These are phyloP conservation scores for Jacana jacana DNA, from an alignment of 2,113 vertebrate species.

Conservation along the genomic window DNA sequence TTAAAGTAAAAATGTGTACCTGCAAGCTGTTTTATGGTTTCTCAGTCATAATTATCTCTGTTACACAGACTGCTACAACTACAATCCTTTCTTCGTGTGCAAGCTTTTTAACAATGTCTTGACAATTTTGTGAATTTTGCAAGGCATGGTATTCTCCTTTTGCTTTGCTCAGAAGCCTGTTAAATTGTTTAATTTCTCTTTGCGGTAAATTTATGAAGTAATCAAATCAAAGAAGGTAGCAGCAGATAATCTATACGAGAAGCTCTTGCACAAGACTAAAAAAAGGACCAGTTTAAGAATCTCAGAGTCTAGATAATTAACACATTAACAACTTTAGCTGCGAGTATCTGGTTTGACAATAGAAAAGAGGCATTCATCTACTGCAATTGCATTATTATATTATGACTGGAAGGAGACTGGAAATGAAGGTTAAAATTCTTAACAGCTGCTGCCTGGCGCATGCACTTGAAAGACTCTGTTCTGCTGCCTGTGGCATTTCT, in stretches of 20 bases:
- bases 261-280: constrained; percentile 16
- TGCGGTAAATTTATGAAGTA: constrained; percentile 61
- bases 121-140: constrained; percentile 67
- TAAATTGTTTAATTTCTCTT: constrained; percentile 71
- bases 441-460: constrained; percentile 66
- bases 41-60: constrained; percentile 78
- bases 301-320: constrained; percentile 54
- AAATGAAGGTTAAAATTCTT: constrained; percentile 66
- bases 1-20: constrained; percentile 82
- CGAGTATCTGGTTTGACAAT: not conserved
- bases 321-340: constrained; percentile 35
- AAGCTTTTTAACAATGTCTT: constrained; percentile 72
- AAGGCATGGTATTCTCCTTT: constrained; percentile 56
- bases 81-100: constrained; percentile 63
- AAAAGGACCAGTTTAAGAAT: constrained; percentile 46
- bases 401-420: constrained; percentile 44
- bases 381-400: constrained; percentile 26
- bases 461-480: constrained; percentile 60
- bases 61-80: constrained; percentile 77
- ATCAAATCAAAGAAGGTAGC: constrained; percentile 50
- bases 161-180: constrained; percentile 58
- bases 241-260: constrained; percentile 38
- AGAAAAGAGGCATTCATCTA: constrained; percentile 34
- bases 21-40: constrained; percentile 82
- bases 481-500: constrained; percentile 60